Evolutionary conservation across 2,113 vertebrate genomes (phyloP).

Genomic region (Genyomyrus donnyi): DNA sequence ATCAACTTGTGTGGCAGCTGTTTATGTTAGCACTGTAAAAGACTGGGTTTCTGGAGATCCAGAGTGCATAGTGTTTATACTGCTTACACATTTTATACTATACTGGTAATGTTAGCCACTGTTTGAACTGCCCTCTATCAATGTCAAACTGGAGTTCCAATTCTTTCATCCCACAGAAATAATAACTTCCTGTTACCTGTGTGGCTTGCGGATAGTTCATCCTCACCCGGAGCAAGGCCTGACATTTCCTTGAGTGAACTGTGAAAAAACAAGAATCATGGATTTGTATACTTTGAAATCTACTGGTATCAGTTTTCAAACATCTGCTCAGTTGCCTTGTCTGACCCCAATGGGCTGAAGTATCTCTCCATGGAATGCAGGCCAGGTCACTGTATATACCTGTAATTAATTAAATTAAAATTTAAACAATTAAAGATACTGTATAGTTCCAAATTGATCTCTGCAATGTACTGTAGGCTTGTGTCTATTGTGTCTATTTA

Average conservation of each 20-base stretch:
- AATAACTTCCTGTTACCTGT: constrained; percentile 68
- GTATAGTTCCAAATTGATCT: constrained; percentile 32
- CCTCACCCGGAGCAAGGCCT: constrained; percentile 63
- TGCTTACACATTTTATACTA: not conserved
- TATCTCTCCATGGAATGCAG: not conserved
- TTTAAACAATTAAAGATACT: not conserved
- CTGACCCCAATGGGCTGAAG: not conserved
- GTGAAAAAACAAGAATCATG: not conserved
- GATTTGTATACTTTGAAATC: not conserved
- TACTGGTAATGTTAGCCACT: not conserved
- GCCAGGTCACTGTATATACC: not conserved
- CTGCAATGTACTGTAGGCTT: constrained; percentile 26
- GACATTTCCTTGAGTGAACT: constrained; percentile 44
- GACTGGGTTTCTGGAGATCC: too few species aligned
- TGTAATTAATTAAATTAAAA: not conserved
- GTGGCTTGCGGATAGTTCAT: constrained; percentile 73
- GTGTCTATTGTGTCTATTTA: constrained; percentile 22
- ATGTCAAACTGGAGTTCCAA: not conserved
- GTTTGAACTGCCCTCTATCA: not conserved
- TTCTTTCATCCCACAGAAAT: not conserved
- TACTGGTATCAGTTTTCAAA: not conserved
- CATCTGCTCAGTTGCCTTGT: not conserved
- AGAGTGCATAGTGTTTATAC: not conserved
- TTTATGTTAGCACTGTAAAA: not conserved
- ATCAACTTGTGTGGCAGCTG: not conserved